Percentiles rank a stretch among this genome's conserved stretches.
Evolutionary conservation across 2,113 vertebrate species (phyloP).

Genomic region (Sinocyclocheilus rhinocerous): DNA sequence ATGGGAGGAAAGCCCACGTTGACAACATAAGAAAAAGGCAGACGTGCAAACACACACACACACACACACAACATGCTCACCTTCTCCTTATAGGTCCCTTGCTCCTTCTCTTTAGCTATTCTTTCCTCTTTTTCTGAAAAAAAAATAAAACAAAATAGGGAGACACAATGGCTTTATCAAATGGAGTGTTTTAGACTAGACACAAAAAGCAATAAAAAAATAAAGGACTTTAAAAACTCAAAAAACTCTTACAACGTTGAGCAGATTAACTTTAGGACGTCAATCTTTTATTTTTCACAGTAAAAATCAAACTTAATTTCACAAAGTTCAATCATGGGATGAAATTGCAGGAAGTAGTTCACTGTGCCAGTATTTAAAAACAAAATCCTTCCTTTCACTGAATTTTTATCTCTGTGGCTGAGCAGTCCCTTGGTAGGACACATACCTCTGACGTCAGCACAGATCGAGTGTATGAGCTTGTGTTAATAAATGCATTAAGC

Average conservation of each 20-base stretch:
- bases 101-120: constrained; percentile 92
- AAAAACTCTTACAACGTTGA: not conserved
- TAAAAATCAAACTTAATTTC: constrained; percentile 10
- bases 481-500: constrained; percentile 41
- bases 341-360: not conserved
- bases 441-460: constrained; percentile 19
- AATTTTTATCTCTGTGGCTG: constrained; percentile 8
- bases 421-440: not conserved
- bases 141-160: not conserved
- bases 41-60: not conserved
- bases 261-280: not conserved
- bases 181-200: not conserved
- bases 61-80: constrained; percentile 65
- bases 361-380: constrained; percentile 35
- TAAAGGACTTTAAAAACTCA: too few relatives aligned
- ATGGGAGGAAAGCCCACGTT: not conserved
- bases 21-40: not conserved
- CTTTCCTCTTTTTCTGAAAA: constrained; percentile 92
- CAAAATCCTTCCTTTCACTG: constrained; percentile 16
- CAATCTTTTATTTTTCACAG: not conserved
- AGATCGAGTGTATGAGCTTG: not conserved
- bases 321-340: not conserved
- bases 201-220: constrained; percentile 9
- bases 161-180: not conserved
- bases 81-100: constrained; percentile 97